Evolutionary conservation across 2,888 invertebrate genomes (phyloP).

Genomic region (Nycteola revayana): DNA sequence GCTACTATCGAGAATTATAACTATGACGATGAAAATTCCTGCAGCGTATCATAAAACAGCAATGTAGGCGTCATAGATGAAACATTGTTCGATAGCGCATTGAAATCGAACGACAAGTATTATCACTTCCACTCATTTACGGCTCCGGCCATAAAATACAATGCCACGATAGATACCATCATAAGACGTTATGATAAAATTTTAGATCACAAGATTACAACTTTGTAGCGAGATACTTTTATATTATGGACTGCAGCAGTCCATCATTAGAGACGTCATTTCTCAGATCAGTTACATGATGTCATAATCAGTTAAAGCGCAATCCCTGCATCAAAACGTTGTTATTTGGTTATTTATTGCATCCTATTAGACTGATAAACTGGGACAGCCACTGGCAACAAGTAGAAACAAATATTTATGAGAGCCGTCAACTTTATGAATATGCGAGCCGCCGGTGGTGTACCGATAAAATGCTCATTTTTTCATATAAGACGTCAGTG

Average conservation of each 20-base stretch:
- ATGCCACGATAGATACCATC: constrained; percentile 11
- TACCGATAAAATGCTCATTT: constrained; percentile 63
- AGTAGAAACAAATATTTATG: constrained; percentile 49
- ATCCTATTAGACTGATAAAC: constrained; percentile 35
- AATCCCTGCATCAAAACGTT: constrained; percentile 13
- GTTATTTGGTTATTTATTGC: constrained; percentile 44
- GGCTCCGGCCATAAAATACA: constrained; percentile 4
- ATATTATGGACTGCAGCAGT: too few species aligned
- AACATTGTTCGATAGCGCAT: constrained; percentile 20
- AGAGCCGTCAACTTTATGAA: constrained; percentile 59
- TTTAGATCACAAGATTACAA: constrained; percentile 25
- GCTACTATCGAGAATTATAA: not conserved
- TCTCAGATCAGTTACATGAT: too few species aligned
- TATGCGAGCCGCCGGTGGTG: constrained; percentile 56
- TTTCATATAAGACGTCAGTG: constrained; percentile 35
- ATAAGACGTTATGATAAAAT: constrained; percentile 20
- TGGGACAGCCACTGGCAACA: constrained; percentile 29
- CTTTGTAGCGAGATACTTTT: constrained; percentile 10
- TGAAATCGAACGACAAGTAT: constrained; percentile 13
- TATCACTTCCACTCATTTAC: constrained; percentile 10
- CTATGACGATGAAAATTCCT: not conserved
- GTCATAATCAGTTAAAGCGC: constrained; percentile 25
- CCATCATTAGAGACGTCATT: too few species aligned
- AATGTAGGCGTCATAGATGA: constrained; percentile 18
- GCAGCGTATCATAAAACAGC: constrained; percentile 10